These are phyloP conservation scores for Cyanoderma ruficeps DNA, from an alignment of 2,113 vertebrate genomes.

Conservation along the genomic window DNA sequence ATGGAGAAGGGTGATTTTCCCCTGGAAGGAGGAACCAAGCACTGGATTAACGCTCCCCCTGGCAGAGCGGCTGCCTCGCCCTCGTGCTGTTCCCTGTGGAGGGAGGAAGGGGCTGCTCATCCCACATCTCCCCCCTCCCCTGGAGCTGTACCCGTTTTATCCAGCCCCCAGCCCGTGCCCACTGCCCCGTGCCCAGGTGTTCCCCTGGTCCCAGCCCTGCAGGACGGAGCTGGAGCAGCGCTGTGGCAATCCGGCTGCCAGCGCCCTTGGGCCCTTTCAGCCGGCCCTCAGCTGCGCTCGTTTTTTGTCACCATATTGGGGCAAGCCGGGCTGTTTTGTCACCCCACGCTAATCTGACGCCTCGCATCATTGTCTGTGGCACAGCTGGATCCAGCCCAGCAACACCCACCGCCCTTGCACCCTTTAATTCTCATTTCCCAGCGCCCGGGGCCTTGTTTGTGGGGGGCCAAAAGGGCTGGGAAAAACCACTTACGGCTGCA, in stretches of 20 bases:
- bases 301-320: slow-evolving; percentile 6
- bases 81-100: rapidly evolving
- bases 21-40: too few species aligned
- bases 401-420: neutral
- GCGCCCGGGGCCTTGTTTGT: neutral
- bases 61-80: neutral
- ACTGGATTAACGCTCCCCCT: too few species aligned
- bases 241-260: neutral
- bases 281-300: neutral
- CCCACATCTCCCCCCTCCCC: neutral
- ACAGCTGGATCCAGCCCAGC: slow-evolving; percentile 42
- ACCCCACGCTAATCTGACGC: neutral
- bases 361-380: neutral
- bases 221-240: neutral
- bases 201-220: neutral
- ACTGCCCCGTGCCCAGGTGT: neutral
- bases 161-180: neutral
- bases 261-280: neutral
- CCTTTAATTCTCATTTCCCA: neutral
- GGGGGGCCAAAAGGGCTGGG: neutral
- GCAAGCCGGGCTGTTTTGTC: slow-evolving; percentile 3
- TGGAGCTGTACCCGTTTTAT: neutral
- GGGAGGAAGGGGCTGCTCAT: neutral
- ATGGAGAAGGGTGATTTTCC: too few species aligned
- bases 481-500: neutral